Conservation (phyloP, 2,113 vertebrate genomes). For the Calidris pygmaea region DNA sequence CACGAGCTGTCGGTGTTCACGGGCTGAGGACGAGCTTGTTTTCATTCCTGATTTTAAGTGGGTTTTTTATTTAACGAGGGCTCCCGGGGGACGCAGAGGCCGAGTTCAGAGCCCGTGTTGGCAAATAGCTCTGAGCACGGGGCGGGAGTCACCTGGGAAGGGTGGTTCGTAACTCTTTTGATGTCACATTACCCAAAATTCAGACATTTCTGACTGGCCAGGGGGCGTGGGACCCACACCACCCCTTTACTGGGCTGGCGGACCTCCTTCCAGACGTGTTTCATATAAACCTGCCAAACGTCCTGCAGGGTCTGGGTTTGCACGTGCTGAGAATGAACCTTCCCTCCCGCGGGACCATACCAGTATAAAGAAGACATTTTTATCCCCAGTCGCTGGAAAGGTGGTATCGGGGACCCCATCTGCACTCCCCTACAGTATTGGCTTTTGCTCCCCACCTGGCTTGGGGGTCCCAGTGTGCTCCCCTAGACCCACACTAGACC, state of each 20-base stretch:
- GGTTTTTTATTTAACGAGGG: neutral
- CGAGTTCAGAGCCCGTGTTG: neutral
- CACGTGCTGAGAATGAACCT: neutral
- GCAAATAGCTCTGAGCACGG: neutral
- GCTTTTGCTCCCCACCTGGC: neutral
- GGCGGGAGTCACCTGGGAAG: neutral
- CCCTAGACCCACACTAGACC: neutral
- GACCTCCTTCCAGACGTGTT: neutral
- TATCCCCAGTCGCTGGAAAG: neutral
- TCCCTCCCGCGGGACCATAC: fast-evolving
- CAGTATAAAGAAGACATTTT: neutral
- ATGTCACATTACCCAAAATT: neutral
- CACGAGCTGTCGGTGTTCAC: fast-evolving
- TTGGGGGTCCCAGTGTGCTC: neutral
- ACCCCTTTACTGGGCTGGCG: neutral
- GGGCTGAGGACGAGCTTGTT: neutral
- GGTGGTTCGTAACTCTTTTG: neutral
- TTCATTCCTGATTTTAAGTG: neutral
- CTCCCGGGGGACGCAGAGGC: neutral
- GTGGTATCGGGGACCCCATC: fast-evolving
- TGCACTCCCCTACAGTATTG: neutral
- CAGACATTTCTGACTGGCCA: neutral
- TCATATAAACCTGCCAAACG: neutral
- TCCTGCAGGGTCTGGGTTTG: neutral
- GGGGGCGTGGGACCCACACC: neutral